Conservation (phyloP, 2,113 vertebrate species). For the Halcyon malimbica region DNA sequence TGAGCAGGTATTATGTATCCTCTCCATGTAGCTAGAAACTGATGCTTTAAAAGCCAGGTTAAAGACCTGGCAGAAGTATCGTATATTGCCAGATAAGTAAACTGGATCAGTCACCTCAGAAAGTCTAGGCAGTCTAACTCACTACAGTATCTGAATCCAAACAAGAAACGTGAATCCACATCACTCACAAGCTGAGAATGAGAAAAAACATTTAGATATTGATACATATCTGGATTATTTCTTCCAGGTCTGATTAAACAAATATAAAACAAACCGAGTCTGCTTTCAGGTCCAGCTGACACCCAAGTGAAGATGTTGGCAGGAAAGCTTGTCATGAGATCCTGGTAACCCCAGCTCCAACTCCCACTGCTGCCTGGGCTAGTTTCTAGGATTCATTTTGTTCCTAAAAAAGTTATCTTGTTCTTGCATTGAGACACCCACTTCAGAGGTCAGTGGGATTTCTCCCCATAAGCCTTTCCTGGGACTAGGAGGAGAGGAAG, state of each 20-base stretch:
- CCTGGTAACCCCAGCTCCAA: neutral
- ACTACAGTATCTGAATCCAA: neutral
- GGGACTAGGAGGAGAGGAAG: neutral
- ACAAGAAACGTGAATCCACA: neutral
- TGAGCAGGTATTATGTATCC: neutral
- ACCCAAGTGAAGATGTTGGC: neutral
- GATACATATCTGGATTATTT: constrained; percentile 21
- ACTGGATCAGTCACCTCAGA: neutral
- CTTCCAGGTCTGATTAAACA: neutral
- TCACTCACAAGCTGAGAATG: neutral
- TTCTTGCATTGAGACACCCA: neutral
- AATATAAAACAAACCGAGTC: neutral
- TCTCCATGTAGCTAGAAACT: neutral
- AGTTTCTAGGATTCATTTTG: neutral
- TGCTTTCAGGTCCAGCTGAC: neutral
- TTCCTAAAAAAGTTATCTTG: neutral
- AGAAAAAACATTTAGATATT: neutral
- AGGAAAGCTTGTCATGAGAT: neutral
- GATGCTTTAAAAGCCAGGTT: neutral
- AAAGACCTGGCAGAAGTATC: neutral
- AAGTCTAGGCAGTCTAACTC: neutral
- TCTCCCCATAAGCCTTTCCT: neutral
- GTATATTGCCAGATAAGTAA: neutral
- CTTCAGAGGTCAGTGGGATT: neutral
- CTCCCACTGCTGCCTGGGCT: neutral